A percentile compares a stretch with the other conserved stretches of the same genome.
phyloP scores from a whole-genome alignment of 2,113 vertebrate species.

The Deroptyus accipitrinus region DNA sequence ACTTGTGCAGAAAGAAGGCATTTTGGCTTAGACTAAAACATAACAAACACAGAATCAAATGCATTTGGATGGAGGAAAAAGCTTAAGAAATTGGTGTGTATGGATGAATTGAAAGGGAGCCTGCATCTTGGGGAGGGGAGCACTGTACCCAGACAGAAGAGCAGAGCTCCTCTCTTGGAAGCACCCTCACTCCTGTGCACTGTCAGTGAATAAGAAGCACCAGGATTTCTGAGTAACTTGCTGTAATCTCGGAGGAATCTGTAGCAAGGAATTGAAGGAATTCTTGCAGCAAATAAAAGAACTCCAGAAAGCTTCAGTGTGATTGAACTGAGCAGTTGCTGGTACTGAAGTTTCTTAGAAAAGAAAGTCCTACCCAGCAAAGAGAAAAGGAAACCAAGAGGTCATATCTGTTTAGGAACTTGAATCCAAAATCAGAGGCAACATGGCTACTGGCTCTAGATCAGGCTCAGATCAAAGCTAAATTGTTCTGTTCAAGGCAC shows the following conservation, averaged over 20 bases:
- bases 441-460: neutral
- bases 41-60: neutral
- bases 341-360: neutral
- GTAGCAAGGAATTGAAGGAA: neutral
- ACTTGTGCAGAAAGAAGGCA: neutral
- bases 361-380: neutral
- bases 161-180: neutral
- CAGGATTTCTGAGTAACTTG: neutral
- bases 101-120: neutral
- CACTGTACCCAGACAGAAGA: neutral
- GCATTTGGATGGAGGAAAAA: neutral
- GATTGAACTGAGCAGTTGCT: neutral
- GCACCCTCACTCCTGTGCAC: accelerated
- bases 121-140: neutral
- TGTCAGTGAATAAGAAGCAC: neutral
- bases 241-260: neutral
- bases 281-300: neutral
- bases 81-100: neutral
- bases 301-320: neutral
- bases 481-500: neutral
- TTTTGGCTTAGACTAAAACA: neutral
- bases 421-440: neutral
- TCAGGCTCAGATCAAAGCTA: neutral
- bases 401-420: neutral
- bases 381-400: neutral